phyloP scores from a whole-genome alignment of 2,113 vertebrate genomes.

The Crotalus helleri region DNA sequence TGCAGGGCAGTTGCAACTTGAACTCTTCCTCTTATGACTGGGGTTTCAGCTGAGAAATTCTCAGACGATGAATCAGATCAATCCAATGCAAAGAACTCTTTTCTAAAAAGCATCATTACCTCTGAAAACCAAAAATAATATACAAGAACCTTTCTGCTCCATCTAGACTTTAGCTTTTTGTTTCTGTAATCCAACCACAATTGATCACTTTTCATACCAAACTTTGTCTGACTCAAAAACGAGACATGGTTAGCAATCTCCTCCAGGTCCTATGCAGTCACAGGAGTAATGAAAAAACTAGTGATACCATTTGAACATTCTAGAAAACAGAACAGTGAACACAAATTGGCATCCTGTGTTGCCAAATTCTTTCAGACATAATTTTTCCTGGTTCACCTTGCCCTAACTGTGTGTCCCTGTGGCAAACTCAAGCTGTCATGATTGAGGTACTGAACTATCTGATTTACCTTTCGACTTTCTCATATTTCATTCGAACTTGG shows the following conservation, averaged over 20 bases:
- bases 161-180: background rate
- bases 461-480: background rate
- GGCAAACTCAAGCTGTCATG: background rate
- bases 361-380: background rate
- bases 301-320: background rate
- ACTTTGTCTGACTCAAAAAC: background rate
- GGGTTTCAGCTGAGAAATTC: background rate
- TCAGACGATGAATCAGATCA: background rate
- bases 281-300: background rate
- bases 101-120: background rate
- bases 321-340: background rate
- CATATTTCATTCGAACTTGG: background rate
- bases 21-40: background rate
- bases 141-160: background rate
- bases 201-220: background rate
- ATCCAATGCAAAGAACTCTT: background rate
- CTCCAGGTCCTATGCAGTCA: background rate
- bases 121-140: background rate
- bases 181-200: background rate
- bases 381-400: background rate
- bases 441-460: background rate
- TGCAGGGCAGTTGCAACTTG: background rate
- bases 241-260: background rate
- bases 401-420: background rate
- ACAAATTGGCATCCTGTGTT: background rate